Conservation (phyloP, 2,113 vertebrate genomes). For the Leptobrachium leishanense region DNA sequence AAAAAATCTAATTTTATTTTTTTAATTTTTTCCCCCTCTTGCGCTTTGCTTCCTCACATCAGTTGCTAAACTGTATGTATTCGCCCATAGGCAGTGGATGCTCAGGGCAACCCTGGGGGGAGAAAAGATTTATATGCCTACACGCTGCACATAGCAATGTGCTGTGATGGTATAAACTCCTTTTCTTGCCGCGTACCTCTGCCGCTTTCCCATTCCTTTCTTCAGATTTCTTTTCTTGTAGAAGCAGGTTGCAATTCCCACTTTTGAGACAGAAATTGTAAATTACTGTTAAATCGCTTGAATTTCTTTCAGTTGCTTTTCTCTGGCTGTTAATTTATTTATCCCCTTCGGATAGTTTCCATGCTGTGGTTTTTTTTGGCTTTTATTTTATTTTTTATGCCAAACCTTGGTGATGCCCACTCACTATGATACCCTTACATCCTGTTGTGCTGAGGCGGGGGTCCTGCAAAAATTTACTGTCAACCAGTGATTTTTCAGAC, state of each 20-base stretch:
- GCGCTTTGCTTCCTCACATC: background rate
- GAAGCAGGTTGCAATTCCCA: background rate
- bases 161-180: background rate
- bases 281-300: conserved; percentile 27
- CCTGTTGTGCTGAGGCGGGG: conserved; percentile 4
- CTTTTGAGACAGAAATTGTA: background rate
- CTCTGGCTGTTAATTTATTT: conserved; percentile 41
- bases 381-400: conserved; percentile 57
- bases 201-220: background rate
- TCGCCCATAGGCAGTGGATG: background rate
- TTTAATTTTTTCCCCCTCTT: background rate
- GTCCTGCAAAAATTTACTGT: background rate
- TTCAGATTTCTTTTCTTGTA: background rate
- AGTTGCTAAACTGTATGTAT: background rate
- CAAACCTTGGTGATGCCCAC: conserved; percentile 89
- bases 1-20: conserved; percentile 37
- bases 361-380: conserved; percentile 50
- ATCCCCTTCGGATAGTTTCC: conserved; percentile 53
- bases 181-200: background rate
- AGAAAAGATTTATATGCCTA: background rate
- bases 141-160: background rate
- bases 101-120: background rate
- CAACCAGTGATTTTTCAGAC: background rate
- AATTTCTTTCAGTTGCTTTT: conserved; percentile 51
- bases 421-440: conserved; percentile 58